These are phyloP conservation scores for Temnopleurus reevesii DNA, from an alignment of 53 echinoderm and acorn worm genomes.

Conservation along the genomic window DNA sequence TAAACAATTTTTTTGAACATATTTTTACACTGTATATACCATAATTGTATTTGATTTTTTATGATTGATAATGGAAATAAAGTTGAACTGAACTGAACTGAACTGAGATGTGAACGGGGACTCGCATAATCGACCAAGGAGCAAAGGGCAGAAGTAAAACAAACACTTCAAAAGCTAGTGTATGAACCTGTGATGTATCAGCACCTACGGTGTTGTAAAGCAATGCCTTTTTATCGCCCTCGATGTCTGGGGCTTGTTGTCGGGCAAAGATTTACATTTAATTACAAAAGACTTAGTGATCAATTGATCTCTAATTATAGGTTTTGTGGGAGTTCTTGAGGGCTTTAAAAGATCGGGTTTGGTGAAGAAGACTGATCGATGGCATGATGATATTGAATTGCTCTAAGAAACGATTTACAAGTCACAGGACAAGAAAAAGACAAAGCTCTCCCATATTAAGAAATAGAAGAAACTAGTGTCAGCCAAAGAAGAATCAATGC, in stretches of 20 bases:
- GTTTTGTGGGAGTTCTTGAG: neutral
- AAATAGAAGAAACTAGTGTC: too few species aligned
- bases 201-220: conserved; percentile 16
- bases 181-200: neutral
- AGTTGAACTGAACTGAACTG: too few species aligned
- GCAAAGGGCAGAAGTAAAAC: neutral
- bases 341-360: neutral
- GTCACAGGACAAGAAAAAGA: too few species aligned
- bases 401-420: too few species aligned
- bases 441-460: too few species aligned
- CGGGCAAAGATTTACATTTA: conserved; percentile 6
- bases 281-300: conserved; percentile 41
- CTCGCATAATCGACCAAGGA: neutral
- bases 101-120: too few species aligned
- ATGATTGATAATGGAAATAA: too few species aligned
- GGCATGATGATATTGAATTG: neutral
- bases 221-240: conserved; percentile 10
- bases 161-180: neutral
- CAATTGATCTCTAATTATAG: conserved; percentile 34
- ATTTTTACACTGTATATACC: too few species aligned
- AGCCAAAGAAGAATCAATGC: too few species aligned
- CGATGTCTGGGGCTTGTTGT: conserved; percentile 15
- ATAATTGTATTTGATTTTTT: too few species aligned
- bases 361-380: neutral
- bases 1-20: too few species aligned